Evolutionary conservation across 2,113 vertebrate genomes (phyloP).

Genomic region (Megaptera novaeangliae): DNA sequence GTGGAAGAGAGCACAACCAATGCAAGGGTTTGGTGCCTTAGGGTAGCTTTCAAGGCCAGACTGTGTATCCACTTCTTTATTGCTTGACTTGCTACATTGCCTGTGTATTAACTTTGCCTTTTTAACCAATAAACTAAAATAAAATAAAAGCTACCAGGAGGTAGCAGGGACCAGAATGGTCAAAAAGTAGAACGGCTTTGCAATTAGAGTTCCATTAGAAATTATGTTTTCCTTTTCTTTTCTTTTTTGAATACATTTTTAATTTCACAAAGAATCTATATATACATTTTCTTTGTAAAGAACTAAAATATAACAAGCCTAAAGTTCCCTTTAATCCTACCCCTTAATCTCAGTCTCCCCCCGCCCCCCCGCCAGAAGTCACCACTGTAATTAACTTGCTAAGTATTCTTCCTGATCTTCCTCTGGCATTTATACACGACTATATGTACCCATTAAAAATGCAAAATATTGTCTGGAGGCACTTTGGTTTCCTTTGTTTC

Average conservation of each 20-base stretch:
- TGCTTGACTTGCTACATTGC: neutral
- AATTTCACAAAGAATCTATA: neutral
- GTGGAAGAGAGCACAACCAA: neutral
- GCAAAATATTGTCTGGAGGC: neutral
- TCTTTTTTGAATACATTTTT: neutral
- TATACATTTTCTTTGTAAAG: neutral
- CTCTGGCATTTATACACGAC: neutral
- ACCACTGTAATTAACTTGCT: neutral
- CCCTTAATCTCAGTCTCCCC: neutral
- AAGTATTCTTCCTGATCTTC: neutral
- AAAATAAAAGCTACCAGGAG: neutral
- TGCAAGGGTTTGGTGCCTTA: neutral
- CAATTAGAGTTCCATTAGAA: neutral
- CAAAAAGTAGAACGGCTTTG: neutral
- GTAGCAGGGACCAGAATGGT: neutral
- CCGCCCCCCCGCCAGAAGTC: neutral
- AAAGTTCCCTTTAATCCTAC: neutral
- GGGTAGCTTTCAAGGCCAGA: neutral
- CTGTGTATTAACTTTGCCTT: neutral
- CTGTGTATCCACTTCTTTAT: neutral
- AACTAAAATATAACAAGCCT: neutral
- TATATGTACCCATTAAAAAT: neutral
- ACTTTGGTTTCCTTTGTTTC: neutral
- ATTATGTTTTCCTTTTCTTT: neutral
- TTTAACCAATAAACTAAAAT: conserved; percentile 3